Evolutionary conservation across 2,113 vertebrate species (phyloP), one percentile per base, ranked within the genome.

Genomic region (Aythya baeri): DNA sequence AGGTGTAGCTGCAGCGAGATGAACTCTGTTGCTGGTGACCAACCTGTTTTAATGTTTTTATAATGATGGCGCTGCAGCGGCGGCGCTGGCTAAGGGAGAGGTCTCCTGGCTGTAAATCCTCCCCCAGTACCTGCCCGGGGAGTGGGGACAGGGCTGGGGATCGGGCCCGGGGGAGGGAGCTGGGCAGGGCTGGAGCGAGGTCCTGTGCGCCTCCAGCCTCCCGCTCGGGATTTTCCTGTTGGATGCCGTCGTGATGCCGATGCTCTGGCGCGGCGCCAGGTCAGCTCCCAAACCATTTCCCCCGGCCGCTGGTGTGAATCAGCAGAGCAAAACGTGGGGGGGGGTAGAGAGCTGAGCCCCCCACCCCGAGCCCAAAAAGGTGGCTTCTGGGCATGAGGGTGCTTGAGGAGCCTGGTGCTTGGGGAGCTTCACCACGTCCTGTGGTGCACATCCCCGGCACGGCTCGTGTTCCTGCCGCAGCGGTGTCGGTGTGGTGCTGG

Each of bases 171-270:
- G 41, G 17, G 27, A 36, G 17, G 2, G 21, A 25, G 65, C 63
- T 54, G 5, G 0, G 5, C 14, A 7, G 43, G 55, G 46, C 1
- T 5, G 34, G 55, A 4, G 2, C 2, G 13, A 34, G 54, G 4
- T 52, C n/a, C 2, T 12, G 17, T 61, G 46, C 2, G 0, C 0
- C 2, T 11, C 67, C 7, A 54, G 1, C 34, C 7, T 86, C 73
- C 70, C 0, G 1, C 73, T 66, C 0, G 0, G 38, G 25, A 2
- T 49, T 76, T 70, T 31, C 63, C 0, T 18, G 27, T n/a, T 63
- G 79, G 83, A 20, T 78, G 0, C 27, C 31, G 25, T 16, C 27
- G 57, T 4, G 0, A 3, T 2, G 12, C 17, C 50, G 50, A 52
- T 26, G 23, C 50, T 26, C 50, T 1, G 13, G 27, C 17, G 5